Percentiles rank a stretch among this genome's conserved stretches.
Evolutionary conservation across 2,113 vertebrate genomes (phyloP).

Genomic region (Carettochelys insculpta): DNA sequence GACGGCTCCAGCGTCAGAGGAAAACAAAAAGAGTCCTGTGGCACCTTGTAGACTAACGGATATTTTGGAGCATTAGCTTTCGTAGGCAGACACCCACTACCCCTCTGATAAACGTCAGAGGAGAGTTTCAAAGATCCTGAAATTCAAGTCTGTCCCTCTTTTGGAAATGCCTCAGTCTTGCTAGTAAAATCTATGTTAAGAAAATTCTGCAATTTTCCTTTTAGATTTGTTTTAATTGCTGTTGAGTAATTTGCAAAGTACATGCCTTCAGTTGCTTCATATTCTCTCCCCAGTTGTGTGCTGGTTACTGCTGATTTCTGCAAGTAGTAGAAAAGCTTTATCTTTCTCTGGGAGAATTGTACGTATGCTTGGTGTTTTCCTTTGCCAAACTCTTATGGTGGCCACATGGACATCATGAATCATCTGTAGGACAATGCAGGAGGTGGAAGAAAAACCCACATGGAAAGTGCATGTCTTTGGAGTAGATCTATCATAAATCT

Average conservation of each 20-base stretch:
- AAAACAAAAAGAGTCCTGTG: too few species aligned
- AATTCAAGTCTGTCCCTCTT: slow-evolving; percentile 7
- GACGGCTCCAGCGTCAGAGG: neutral
- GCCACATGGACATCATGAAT: slow-evolving; percentile 67
- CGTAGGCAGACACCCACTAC: too few species aligned
- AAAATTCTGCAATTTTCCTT: slow-evolving; percentile 42
- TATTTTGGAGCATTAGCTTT: too few species aligned
- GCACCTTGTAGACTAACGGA: too few species aligned
- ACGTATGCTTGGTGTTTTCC: slow-evolving; percentile 38
- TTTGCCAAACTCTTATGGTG: slow-evolving; percentile 68
- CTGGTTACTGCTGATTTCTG: slow-evolving; percentile 63
- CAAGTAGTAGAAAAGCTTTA: slow-evolving; percentile 29
- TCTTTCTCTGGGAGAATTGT: slow-evolving; percentile 53
- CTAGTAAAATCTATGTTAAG: neutral
- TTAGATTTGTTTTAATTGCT: slow-evolving; percentile 61
- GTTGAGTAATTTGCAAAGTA: slow-evolving; percentile 53
- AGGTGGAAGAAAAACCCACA: slow-evolving; percentile 68
- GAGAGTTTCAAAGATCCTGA: slow-evolving; percentile 33
- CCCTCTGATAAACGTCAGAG: too few species aligned
- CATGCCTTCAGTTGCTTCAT: slow-evolving; percentile 51
- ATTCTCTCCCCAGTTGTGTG: slow-evolving; percentile 68
- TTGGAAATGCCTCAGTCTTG: slow-evolving; percentile 29
- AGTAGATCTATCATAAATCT: slow-evolving; percentile 33
- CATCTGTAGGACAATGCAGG: slow-evolving; percentile 64
- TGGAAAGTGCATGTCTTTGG: slow-evolving; percentile 48